A percentile compares a stretch with the other conserved stretches of the same genome.
Conservation (phyloP, 2,113 vertebrate genomes). For the Dolichallabes microphthalmus region DNA sequence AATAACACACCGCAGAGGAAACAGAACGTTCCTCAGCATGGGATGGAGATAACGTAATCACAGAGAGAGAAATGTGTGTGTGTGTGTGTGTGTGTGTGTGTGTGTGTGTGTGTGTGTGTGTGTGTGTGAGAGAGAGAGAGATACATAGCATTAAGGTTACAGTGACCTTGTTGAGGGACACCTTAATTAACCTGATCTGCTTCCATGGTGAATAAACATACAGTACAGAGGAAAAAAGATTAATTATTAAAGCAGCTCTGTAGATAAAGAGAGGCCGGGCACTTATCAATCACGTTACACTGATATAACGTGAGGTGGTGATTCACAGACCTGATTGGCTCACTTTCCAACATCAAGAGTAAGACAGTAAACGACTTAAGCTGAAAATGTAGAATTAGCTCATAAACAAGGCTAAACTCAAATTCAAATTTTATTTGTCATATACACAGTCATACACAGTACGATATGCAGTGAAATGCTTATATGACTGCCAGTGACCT, state of each 20-base stretch:
- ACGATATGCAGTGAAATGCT: too few species aligned
- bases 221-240: conserved; percentile 12
- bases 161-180: conserved; percentile 42
- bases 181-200: conserved; percentile 53
- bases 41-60: conserved; percentile 35
- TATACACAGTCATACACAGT: too few species aligned
- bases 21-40: conserved; percentile 48
- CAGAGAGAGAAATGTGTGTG: conserved; percentile 12
- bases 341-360: conserved; percentile 12
- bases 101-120: not conserved
- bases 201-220: conserved; percentile 18
- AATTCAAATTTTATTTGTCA: too few species aligned
- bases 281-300: conserved; percentile 30
- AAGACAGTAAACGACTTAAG: not conserved
- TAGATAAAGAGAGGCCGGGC: conserved; percentile 31
- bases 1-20: conserved; percentile 15
- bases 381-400: not conserved
- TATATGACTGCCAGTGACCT: too few species aligned
- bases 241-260: conserved; percentile 46
- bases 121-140: not conserved
- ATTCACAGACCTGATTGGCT: not conserved
- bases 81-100: not conserved
- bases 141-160: conserved; percentile 25
- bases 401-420: not conserved
- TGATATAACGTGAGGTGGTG: conserved; percentile 1